Conservation (phyloP, 2,888 invertebrate species). For the Parnassius orleans region DNA sequence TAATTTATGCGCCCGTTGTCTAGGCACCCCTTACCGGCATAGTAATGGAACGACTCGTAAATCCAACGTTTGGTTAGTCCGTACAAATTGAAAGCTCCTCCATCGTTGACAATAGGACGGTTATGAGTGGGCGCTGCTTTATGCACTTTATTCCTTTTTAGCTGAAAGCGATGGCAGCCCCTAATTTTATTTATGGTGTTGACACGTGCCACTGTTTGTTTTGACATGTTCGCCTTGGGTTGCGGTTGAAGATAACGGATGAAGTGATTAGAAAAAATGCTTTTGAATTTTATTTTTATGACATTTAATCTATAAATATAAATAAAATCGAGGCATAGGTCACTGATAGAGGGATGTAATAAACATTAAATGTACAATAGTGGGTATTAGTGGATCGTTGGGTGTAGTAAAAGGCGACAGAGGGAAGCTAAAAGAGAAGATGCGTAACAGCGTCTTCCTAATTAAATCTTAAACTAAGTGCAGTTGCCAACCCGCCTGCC, state of each 20-base stretch:
- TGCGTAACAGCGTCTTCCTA: too few species aligned
- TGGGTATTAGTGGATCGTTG: too few species aligned
- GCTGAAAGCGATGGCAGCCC: conserved; percentile 49
- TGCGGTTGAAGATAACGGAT: conserved; percentile 6
- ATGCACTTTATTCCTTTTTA: conserved; percentile 42
- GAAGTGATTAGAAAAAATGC: background rate
- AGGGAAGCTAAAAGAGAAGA: too few species aligned
- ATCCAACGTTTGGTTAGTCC: conserved; percentile 46
- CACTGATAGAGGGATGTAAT: too few species aligned
- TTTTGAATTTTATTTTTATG: too few species aligned
- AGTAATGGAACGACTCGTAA: conserved; percentile 47
- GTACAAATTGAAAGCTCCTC: conserved; percentile 67
- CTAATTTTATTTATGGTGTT: conserved; percentile 70
- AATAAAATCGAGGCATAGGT: too few species aligned
- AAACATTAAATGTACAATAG: too few species aligned
- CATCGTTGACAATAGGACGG: conserved; percentile 44
- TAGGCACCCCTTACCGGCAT: conserved; percentile 44
- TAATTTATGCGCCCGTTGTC: conserved; percentile 70
- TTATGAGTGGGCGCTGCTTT: conserved; percentile 38
- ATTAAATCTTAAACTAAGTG: too few species aligned
- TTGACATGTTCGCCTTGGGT: conserved; percentile 19
- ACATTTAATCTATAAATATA: too few species aligned
- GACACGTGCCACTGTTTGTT: conserved; percentile 58
- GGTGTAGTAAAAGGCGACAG: too few species aligned
- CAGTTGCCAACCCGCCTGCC: too few species aligned